Evolutionary conservation across 2,888 invertebrate genomes (phyloP).

Genomic region (Dione juno): DNA sequence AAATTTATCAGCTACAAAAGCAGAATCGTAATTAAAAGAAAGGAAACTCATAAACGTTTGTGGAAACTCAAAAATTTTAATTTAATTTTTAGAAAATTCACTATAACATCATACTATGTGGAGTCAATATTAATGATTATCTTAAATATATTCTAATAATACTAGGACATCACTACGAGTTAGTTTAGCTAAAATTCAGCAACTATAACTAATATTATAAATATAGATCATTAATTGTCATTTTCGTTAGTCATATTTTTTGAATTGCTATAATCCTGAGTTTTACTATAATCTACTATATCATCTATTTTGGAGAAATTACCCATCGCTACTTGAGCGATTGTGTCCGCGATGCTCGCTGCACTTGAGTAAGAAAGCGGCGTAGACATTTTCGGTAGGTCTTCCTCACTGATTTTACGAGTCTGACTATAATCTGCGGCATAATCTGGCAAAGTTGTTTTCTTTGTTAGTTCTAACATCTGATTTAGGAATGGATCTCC

Average conservation of each 20-base stretch:
- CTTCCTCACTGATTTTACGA: slow-evolving; percentile 83
- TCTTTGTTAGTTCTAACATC: slow-evolving; percentile 81
- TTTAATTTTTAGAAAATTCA: too few species aligned
- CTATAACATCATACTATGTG: too few species aligned
- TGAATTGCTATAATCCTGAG: slow-evolving; percentile 68
- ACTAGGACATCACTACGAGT: background rate
- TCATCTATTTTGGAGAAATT: slow-evolving; percentile 74
- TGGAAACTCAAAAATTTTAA: too few species aligned
- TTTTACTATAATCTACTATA: slow-evolving; percentile 71
- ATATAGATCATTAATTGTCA: slow-evolving; percentile 39
- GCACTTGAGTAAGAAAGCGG: slow-evolving; percentile 73
- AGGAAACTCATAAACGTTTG: too few species aligned
- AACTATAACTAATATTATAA: background rate
- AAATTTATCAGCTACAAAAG: too few species aligned
- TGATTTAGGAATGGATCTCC: slow-evolving; percentile 80
- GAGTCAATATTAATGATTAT: too few species aligned
- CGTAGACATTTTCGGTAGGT: slow-evolving; percentile 72
- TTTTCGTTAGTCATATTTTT: slow-evolving; percentile 60
- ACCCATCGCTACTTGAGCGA: slow-evolving; percentile 75
- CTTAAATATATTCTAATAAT: slow-evolving; percentile 1
- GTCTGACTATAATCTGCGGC: slow-evolving; percentile 81
- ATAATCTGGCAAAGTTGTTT: slow-evolving; percentile 80
- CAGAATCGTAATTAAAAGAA: background rate
- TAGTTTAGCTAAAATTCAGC: background rate
- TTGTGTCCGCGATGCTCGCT: slow-evolving; percentile 71